These are phyloP conservation scores for Stegophylla sp. DNA, from an alignment of 2,888 invertebrate species.

Conservation along the genomic window DNA sequence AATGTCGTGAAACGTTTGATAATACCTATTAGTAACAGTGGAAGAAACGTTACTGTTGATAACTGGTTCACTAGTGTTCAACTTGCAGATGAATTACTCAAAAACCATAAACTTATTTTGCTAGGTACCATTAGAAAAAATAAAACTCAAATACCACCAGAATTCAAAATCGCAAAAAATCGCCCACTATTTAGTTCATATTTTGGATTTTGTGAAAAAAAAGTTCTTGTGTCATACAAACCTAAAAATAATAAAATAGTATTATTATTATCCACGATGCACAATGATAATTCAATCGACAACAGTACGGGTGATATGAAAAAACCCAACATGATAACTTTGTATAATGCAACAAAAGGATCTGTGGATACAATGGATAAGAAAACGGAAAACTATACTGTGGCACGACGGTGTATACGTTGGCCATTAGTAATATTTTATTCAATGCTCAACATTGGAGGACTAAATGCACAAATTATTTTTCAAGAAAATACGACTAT, in stretches of 20 bases:
- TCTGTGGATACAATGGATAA: constrained; percentile 26
- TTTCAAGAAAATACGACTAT: constrained; percentile 17
- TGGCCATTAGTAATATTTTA: constrained; percentile 12
- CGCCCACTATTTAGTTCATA: too few relatives aligned
- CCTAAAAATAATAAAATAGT: constrained; percentile 20
- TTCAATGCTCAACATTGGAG: constrained; percentile 24
- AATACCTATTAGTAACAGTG: constrained; percentile 43
- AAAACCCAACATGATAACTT: constrained; percentile 28
- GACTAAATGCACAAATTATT: constrained; percentile 35
- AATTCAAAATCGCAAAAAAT: constrained; percentile 1
- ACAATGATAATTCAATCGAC: constrained; percentile 30
- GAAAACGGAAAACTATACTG: constrained; percentile 10
- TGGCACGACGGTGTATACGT: not conserved
- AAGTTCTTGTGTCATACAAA: constrained; percentile 3
- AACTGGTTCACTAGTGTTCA: too few relatives aligned
- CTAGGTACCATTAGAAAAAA: not conserved
- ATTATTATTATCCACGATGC: not conserved
- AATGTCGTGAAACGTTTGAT: constrained; percentile 50
- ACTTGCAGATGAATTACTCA: not conserved
- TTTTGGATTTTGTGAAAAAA: not conserved
- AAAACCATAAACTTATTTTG: not conserved
- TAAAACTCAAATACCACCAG: not conserved
- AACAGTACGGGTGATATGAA: not conserved
- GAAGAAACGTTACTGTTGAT: constrained; percentile 15
- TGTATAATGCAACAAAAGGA: constrained; percentile 5